Evolutionary conservation across 2,888 invertebrate genomes (phyloP), one percentile per base, ranked within the genome.

Genomic region (Spatulosminthurus flaviceps): DNA sequence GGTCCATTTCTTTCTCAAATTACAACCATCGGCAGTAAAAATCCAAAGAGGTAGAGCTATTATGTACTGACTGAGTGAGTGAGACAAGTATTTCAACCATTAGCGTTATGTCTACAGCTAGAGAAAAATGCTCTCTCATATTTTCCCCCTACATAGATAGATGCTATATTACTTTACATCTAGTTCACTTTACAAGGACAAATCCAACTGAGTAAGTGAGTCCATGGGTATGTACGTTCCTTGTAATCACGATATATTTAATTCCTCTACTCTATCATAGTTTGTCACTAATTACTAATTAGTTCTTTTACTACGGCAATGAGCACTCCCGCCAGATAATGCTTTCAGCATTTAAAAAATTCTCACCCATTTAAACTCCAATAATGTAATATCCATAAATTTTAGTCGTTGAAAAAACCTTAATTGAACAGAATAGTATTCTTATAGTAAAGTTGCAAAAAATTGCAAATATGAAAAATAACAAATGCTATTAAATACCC

Each of bases 1-100:
- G 74, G 74, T 61, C 74, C 74, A 74, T 74, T 61, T 74, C 61
- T 64, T n/a, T 74, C 64, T 74, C 29, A 24, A 64, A 64, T 51
- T 51, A 51, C 51, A 13, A 51, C 51, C 51, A n/a, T 13, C 51
- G n/a, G 51, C 51, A 51, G 51, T 51, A 51, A 51, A 51, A 51
- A 51, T 34, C 34, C 34, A 34, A 34, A 34, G 34, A 34, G 34
- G 34, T 34, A 34, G n/a, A n/a, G n/a, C n/a, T n/a, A n/a, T n/a
- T n/a, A n/a, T n/a, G n/a, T n/a, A n/a, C n/a, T n/a, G n/a, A 34
- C 34, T 34, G 34, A 34, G 34, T 7, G 16, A 51, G 16, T n/a
- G n/a, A n/a, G n/a, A n/a, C n/a, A n/a, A n/a, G n/a, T n/a, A n/a
- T n/a, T n/a, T n/a, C n/a, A n/a, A n/a, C n/a, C n/a, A 51, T 51